Base-by-base conservation (phyloP, 2,888 invertebrate species). In the Drosophila incognita region DNA sequence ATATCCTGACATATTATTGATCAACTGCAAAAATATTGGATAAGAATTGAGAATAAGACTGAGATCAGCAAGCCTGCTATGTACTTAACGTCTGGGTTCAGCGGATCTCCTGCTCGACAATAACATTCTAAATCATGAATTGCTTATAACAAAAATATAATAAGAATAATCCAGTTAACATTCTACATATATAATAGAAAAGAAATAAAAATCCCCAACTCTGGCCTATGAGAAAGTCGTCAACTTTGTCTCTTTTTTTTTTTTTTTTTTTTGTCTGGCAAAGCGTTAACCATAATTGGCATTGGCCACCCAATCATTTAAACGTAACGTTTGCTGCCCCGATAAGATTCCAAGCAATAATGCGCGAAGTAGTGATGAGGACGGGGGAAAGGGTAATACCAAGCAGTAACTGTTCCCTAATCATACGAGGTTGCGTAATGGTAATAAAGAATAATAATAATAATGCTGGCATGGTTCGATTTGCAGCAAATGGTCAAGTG, bases 251-350 rank as follows among this genome's bases (percentile, higher is more conserved):
- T 8, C 4, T 7, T 2, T 36, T 7, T 36, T 18, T 36, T 36
- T 2, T 27, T 36, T 7, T 18, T 38, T 40, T 10, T 4, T 40
- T 4, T 11, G 21, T 21, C n/a, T 11, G 21, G 40, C 21, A 21
- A 15, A 61, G 27, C 56, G 65, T 29, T 35, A 35, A 42, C 60
- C 56, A 67, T 53, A 57, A 73, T 63, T 63, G 78, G 49, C 74
- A 77, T 72, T 73, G 74, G 52, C 48, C 79, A 68, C n/a, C 40
- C 38, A 78, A 76, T 61, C 76, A 73, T 24, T 29, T 61, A 73
- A 73, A 73, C 76, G 54, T 33, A 38, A 46, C 21, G 42, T 15
- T 38, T 54, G 15, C 29, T 15, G 27, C 11, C 8, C 27, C 21
- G 79, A 79, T 76, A 69, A 79, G 74, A 79, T 78, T 73, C n/a